A percentile compares a stretch with the other conserved stretches of the same genome.
Evolutionary conservation across 1,140 invertebrate genomes (phyloP).

Genomic region (Saccostrea cuccullata): DNA sequence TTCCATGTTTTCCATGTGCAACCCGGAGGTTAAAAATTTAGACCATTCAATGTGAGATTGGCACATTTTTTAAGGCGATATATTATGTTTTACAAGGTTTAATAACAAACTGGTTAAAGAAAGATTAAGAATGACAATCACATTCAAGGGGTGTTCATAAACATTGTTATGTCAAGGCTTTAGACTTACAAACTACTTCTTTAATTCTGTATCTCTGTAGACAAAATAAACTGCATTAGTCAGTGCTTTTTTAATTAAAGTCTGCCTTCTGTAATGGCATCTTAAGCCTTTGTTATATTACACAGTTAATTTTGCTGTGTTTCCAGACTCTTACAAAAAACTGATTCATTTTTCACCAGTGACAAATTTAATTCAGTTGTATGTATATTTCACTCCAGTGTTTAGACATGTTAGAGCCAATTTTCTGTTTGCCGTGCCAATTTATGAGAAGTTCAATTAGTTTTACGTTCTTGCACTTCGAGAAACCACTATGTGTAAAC

Average conservation of each 20-base stretch:
- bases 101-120: too few relatives aligned
- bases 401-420: background rate
- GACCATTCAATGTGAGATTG: too few relatives aligned
- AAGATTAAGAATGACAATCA: too few relatives aligned
- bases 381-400: too few relatives aligned
- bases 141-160: too few relatives aligned
- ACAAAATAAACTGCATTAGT: constrained; percentile 14
- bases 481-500: constrained; percentile 13
- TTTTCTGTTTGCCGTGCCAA: background rate
- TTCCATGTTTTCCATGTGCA: too few relatives aligned
- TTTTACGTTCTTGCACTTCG: background rate
- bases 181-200: too few relatives aligned
- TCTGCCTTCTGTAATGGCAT: background rate
- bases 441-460: background rate
- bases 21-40: too few relatives aligned
- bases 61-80: too few relatives aligned
- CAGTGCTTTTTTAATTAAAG: background rate
- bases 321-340: background rate
- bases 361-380: background rate
- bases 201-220: too few relatives aligned
- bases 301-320: background rate
- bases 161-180: too few relatives aligned
- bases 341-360: background rate
- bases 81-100: too few relatives aligned
- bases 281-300: background rate